Conservation (phyloP, 2,888 invertebrate species). For the Cosmopolites sordidus region DNA sequence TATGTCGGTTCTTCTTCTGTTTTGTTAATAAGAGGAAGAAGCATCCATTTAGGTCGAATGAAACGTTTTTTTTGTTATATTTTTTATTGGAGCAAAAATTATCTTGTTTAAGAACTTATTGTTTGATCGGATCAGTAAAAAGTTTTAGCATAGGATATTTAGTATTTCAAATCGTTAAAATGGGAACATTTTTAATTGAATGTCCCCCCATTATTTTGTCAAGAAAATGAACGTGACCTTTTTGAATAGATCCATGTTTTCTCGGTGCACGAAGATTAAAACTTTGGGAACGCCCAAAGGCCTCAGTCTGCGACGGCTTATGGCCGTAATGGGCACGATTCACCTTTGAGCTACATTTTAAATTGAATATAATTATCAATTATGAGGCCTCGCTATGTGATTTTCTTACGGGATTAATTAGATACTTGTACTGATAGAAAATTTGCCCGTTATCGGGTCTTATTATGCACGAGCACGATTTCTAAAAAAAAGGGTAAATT, state of each 20-base stretch:
- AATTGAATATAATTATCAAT: constrained; percentile 40
- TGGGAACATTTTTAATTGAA: no score
- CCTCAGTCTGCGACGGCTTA: constrained; percentile 7
- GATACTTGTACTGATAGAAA: constrained; percentile 14
- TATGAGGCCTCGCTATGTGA: constrained; percentile 30
- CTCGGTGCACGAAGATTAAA: constrained; percentile 7
- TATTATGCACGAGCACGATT: constrained; percentile 12
- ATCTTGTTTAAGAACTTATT: no score
- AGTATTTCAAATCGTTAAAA: no score
- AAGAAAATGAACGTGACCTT: not conserved
- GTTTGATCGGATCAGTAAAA: no score
- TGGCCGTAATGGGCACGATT: constrained; percentile 33
- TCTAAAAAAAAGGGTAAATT: not conserved
- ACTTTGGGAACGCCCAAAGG: constrained; percentile 19
- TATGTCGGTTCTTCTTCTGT: no score
- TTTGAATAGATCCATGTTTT: not conserved
- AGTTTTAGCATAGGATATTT: no score
- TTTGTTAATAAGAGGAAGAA: no score
- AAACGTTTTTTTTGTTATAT: no score
- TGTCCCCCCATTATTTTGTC: not conserved
- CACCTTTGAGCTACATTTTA: constrained; percentile 35
- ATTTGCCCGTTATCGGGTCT: constrained; percentile 17
- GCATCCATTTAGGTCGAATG: no score
- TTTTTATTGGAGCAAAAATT: no score
- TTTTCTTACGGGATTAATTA: constrained; percentile 35